A percentile compares a stretch with the other conserved stretches of the same genome.
Evolutionary conservation across 2,888 invertebrate genomes (phyloP).

Genomic region (Ochropleura plecta): DNA sequence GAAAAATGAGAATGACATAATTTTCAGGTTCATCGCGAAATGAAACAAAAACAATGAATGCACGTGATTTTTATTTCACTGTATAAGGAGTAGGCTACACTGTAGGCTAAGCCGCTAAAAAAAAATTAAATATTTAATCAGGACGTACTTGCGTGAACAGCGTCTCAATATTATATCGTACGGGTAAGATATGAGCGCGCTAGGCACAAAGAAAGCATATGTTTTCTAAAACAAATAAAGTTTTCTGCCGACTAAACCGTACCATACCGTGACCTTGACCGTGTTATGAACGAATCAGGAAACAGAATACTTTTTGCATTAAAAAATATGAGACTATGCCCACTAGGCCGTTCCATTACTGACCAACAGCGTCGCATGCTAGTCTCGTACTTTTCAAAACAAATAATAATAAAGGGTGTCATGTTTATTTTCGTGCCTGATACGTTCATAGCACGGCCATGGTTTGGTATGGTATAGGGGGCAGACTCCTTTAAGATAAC

Average conservation of each 20-base stretch:
- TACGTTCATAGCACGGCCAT: too few species aligned
- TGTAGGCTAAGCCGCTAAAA: neutral
- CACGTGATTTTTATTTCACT: conserved; percentile 31
- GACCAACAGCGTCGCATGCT: too few species aligned
- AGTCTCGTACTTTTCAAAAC: too few species aligned
- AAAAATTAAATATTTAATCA: neutral
- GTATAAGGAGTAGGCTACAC: neutral
- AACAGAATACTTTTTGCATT: too few species aligned
- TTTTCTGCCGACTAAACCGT: too few species aligned
- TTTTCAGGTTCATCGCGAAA: conserved; percentile 16
- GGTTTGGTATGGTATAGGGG: too few species aligned
- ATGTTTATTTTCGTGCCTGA: too few species aligned
- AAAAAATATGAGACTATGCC: too few species aligned
- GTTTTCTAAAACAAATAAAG: neutral
- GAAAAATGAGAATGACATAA: neutral
- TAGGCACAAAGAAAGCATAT: neutral
- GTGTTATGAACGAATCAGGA: too few species aligned
- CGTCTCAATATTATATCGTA: neutral
- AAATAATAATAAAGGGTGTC: too few species aligned
- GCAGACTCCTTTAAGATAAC: neutral
- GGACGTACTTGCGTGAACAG: neutral
- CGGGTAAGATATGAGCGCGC: neutral
- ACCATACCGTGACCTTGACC: too few species aligned
- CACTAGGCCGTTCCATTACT: too few species aligned
- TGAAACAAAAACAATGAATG: conserved; percentile 38